phyloP scores from a whole-genome alignment of 2,797 vertebrate species.

The Gastrophryne carolinensis region DNA sequence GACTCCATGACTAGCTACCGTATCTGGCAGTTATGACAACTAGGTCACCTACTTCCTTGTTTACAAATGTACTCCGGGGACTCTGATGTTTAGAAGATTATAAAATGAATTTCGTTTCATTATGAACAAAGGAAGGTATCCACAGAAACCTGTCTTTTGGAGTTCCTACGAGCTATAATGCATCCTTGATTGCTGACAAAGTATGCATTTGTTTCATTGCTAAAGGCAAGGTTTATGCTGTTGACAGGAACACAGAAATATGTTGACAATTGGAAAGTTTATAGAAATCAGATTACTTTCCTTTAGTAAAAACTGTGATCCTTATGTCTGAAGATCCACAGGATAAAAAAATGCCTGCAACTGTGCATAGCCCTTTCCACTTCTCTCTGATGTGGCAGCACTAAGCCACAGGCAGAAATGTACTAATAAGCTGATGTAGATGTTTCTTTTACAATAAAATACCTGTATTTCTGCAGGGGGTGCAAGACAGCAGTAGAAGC shows the following conservation, averaged over 20 bases:
- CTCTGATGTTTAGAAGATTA: conserved; percentile 44
- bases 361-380: background rate
- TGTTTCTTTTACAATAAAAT: conserved; percentile 15
- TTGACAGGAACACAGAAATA: background rate
- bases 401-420: conserved; percentile 25
- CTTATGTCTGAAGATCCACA: background rate
- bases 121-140: conserved; percentile 12
- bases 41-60: conserved; percentile 47
- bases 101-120: conserved; percentile 9
- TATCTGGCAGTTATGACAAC: conserved; percentile 46
- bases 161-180: background rate
- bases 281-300: background rate
- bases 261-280: background rate
- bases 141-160: background rate
- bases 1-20: conserved; percentile 34
- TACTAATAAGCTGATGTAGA: conserved; percentile 19
- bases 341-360: background rate
- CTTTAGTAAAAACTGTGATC: background rate
- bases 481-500: background rate
- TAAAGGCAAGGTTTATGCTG: background rate
- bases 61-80: conserved; percentile 32
- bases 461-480: conserved; percentile 28
- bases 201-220: background rate
- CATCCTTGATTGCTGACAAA: conserved; percentile 1
- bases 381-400: background rate